Evolutionary conservation across 2,888 invertebrate genomes (phyloP).

Genomic region (Galeruca laticollis): DNA sequence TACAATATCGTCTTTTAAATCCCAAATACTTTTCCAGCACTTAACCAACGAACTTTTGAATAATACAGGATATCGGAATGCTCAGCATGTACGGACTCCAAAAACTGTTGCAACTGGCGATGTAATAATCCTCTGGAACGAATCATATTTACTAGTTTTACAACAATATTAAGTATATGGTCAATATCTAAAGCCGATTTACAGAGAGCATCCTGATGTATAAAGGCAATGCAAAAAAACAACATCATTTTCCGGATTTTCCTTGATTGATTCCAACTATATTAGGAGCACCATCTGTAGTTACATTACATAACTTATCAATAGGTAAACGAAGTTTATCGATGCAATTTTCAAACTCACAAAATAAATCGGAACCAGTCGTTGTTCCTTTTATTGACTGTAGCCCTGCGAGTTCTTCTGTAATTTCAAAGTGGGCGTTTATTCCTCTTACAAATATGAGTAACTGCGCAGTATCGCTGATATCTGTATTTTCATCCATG

Average conservation of each 20-base stretch:
- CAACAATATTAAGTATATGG: conserved; percentile 11
- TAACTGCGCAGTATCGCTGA: conserved; percentile 8
- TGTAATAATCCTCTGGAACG: conserved; percentile 19
- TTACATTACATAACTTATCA: no score
- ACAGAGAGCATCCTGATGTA: conserved; percentile 11
- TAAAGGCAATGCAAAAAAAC: conserved; percentile 12
- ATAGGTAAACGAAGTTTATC: no score
- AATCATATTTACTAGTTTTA: conserved; percentile 11
- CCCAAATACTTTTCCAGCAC: conserved; percentile 17
- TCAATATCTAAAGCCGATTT: conserved; percentile 11
- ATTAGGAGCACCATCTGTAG: neutral
- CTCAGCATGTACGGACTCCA: neutral
- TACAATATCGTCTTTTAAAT: conserved; percentile 3
- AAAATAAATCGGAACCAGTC: no score
- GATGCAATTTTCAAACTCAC: no score
- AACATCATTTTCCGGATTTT: neutral
- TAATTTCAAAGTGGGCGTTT: conserved; percentile 9
- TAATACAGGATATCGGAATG: no score
- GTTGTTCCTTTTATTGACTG: no score
- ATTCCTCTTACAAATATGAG: conserved; percentile 10
- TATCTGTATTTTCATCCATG: conserved; percentile 1
- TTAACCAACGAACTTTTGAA: neutral
- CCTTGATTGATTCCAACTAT: conserved; percentile 1
- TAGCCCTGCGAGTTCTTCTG: conserved; percentile 4
- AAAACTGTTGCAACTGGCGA: conserved; percentile 8